Evolutionary conservation across 2,113 vertebrate genomes (phyloP), one percentile per base, ranked within the genome.

Genomic region (Acrocephalus kingi): DNA sequence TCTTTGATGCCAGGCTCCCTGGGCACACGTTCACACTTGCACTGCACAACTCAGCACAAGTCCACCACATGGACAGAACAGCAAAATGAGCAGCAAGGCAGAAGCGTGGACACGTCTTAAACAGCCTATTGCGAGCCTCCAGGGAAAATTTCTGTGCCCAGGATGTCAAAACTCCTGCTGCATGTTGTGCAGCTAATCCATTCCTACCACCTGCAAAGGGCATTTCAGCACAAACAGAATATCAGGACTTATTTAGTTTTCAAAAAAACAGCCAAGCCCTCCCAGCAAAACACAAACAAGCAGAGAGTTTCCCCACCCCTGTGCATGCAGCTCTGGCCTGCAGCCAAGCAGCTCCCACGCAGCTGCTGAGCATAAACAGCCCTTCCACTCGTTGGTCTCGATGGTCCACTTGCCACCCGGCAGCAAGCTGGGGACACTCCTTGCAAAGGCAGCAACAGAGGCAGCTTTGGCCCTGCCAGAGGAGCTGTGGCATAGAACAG

Each of bases 1-100:
- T 74, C 52, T 46, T 46, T 69, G 13, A 11, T 59, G 51, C 52
- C 43, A 74, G 37, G 23, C 35, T 82, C 30, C 24, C 62, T 15
- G n/a, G 1, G 0, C 35, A 72, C 23, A 22, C 3, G 4, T 43
- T 88, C 3, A 1, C 14, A 68, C 9, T 31, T 14, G 5, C 11
- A 37, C 10, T 31, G 35, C 25, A 63, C 45, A 87, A 22, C 15
- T 43, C 61, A 79, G 52, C 9, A 5, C 15, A 3, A 77, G 22
- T 23, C 51, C 25, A 58, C 24, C 35, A 66, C 2, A 2, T 7
- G 27, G 48, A 89, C 14, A 4, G 28, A 93, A 67, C 1, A 4
- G 48, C 56, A 93, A 59, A 15, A 37, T 11, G 4, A 66, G 25
- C 5, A 2, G 45, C 48, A 76, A 73, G 3, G 48, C 41, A 89